Evolutionary conservation across 2,113 vertebrate genomes (phyloP).

Genomic region (Rynchops niger): DNA sequence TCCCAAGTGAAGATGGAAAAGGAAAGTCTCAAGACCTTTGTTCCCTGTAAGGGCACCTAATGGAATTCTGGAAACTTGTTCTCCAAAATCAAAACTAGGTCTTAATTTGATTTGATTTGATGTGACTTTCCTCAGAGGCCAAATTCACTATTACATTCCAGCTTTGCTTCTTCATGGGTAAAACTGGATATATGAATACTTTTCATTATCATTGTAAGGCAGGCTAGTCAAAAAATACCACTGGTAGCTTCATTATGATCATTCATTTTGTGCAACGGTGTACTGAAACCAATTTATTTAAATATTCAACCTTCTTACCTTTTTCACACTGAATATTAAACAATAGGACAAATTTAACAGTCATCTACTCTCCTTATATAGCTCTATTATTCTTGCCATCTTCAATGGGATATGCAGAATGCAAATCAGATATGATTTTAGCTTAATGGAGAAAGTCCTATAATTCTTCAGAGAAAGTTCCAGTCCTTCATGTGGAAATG

Average conservation of each 20-base stretch:
- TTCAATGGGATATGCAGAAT: not conserved
- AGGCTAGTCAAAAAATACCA: not conserved
- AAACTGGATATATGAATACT: not conserved
- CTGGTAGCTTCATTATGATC: not conserved
- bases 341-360: not conserved
- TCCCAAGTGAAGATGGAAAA: not conserved
- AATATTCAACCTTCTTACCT: not conserved
- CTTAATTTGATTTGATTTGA: not conserved
- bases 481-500: not conserved
- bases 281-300: not conserved
- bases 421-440: not conserved
- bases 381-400: not conserved
- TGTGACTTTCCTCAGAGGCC: not conserved
- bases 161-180: not conserved
- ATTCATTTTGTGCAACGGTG: not conserved
- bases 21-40: not conserved
- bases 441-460: not conserved
- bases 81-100: not conserved
- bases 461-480: not conserved
- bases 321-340: conserved; percentile 27
- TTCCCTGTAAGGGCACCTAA: not conserved
- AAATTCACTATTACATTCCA: not conserved
- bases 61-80: not conserved
- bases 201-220: not conserved
- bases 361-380: not conserved